These are phyloP conservation scores for Chaetorhynchus papuensis DNA, from an alignment of 2,113 vertebrate genomes.

Conservation along the genomic window DNA sequence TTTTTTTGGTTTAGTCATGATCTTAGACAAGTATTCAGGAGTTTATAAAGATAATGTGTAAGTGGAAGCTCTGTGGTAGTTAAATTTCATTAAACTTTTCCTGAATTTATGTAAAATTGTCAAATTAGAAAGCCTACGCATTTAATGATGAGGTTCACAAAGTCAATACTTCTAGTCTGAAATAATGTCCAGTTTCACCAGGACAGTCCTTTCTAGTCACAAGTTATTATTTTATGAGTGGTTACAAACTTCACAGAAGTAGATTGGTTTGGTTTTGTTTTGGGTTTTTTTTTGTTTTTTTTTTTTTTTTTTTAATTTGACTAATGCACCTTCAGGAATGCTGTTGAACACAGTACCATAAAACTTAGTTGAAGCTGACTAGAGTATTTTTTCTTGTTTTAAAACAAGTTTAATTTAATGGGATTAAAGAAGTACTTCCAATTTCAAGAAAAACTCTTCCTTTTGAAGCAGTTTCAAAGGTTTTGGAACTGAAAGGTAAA, in stretches of 20 bases:
- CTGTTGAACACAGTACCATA: background rate
- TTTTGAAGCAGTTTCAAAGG: background rate
- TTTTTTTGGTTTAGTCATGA: background rate
- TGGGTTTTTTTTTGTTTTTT: too few species aligned
- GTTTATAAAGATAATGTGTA: background rate
- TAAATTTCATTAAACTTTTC: background rate
- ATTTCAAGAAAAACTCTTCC: background rate
- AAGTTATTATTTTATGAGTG: background rate
- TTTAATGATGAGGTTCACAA: background rate
- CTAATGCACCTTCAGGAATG: background rate
- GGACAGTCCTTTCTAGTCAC: background rate
- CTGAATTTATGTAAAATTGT: background rate
- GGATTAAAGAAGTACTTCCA: background rate
- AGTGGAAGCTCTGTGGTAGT: background rate
- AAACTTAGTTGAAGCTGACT: background rate
- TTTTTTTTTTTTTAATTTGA: background rate
- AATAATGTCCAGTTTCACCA: background rate
- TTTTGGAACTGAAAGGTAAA: background rate
- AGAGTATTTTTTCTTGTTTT: background rate
- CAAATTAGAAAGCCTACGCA: background rate
- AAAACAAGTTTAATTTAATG: background rate
- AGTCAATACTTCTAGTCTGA: background rate
- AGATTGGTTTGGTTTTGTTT: background rate
- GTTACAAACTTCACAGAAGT: background rate
- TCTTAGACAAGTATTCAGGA: background rate